phyloP scores from a whole-genome alignment of 1,140 invertebrate genomes.

The Chymomyza costata region DNA sequence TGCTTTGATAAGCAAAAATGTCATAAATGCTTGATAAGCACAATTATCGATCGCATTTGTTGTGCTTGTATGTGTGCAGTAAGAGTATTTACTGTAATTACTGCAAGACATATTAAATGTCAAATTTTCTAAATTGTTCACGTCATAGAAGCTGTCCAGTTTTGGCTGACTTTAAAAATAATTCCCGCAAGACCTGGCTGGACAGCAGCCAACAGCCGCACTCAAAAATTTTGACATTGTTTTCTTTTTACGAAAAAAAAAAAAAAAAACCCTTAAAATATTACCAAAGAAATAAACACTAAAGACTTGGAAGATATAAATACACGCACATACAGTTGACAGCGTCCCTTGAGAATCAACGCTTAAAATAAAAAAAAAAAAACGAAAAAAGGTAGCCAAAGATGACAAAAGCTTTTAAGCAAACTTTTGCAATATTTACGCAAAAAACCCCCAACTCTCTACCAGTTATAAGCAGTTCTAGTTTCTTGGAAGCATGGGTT shows the following conservation, averaged over 20 bases:
- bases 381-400: background rate
- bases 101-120: constrained; percentile 6
- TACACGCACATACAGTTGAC: background rate
- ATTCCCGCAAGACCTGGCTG: constrained; percentile 28
- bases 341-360: background rate
- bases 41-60: constrained; percentile 57
- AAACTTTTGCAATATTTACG: constrained; percentile 56
- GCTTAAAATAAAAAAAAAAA: constrained; percentile 5
- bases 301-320: background rate
- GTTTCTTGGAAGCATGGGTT: no score
- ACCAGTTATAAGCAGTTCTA: constrained; percentile 6
- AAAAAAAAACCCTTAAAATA: background rate
- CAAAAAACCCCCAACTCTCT: no score
- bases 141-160: no score
- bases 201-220: constrained; percentile 21
- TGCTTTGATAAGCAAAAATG: constrained; percentile 62
- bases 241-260: constrained; percentile 4
- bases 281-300: background rate
- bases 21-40: constrained; percentile 57
- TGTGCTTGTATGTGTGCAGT: background rate
- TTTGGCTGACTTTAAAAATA: no score
- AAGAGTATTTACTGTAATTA: background rate
- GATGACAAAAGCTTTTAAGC: constrained; percentile 60
- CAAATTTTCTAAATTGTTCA: constrained; percentile 16
- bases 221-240: constrained; percentile 29